These are phyloP conservation scores for Actinemys pallida DNA, from an alignment of 2,113 vertebrate genomes.

Conservation along the genomic window DNA sequence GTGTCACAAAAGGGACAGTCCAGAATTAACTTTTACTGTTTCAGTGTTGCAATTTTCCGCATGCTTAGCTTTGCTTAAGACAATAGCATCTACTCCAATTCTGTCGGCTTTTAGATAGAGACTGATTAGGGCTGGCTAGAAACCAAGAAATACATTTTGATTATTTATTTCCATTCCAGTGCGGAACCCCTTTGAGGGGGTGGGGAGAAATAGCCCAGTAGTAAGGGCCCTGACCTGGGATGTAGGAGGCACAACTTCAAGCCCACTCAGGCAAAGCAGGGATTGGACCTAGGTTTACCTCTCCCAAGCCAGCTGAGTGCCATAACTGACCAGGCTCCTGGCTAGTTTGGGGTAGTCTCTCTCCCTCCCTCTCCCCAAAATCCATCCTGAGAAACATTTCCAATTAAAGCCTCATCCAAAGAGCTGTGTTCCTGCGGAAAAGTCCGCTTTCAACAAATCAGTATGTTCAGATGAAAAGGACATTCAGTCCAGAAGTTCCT, in stretches of 20 bases:
- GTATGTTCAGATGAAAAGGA: not conserved
- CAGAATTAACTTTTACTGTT: slow-evolving; percentile 14
- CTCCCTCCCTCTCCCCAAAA: not conserved
- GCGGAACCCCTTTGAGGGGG: not conserved
- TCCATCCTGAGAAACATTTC: not conserved
- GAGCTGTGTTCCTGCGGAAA: not conserved
- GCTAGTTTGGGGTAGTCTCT: not conserved
- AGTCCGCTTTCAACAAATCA: not conserved
- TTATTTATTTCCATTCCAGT: not conserved
- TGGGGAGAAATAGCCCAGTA: not conserved
- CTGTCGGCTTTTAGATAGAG: not conserved
- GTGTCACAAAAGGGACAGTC: not conserved
- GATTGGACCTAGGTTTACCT: not conserved
- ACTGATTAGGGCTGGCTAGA: not conserved
- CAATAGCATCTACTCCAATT: not conserved
- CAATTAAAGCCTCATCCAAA: not conserved
- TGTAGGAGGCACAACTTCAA: not conserved
- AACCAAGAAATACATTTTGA: not conserved
- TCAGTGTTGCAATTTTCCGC: slow-evolving; percentile 3
- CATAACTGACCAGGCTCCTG: not conserved
- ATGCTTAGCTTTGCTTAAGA: slow-evolving; percentile 49
- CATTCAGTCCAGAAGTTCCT: not conserved
- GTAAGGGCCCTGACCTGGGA: not conserved
- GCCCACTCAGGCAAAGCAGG: not conserved
- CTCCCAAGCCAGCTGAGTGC: not conserved